Conservation (phyloP, 2,797 vertebrate species). For the Orestias chungarensis region DNA sequence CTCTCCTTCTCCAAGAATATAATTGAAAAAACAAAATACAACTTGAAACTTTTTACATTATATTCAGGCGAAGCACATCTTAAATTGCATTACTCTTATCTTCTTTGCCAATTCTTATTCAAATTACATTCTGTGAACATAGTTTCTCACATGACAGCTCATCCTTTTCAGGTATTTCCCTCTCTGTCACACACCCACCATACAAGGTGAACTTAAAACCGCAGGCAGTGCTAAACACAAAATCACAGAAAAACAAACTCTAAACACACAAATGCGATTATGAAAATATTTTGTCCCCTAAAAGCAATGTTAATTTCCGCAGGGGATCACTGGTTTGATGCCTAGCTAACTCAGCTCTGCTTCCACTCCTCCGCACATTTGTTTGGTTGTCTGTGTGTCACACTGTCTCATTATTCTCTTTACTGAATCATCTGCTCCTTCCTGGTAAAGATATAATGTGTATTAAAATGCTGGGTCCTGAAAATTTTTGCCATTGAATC, state of each 20-base stretch:
- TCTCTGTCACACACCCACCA: conserved; percentile 20
- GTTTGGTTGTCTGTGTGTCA: background rate
- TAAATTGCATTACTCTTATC: conserved; percentile 9
- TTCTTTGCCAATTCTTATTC: background rate
- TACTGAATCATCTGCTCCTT: background rate
- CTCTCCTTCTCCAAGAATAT: background rate
- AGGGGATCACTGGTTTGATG: conserved; percentile 35
- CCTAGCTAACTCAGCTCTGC: conserved; percentile 30
- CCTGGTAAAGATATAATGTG: conserved; percentile 4
- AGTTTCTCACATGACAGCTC: conserved; percentile 11
- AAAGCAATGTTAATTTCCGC: conserved; percentile 27
- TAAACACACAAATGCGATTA: conserved; percentile 9
- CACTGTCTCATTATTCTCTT: conserved; percentile 20
- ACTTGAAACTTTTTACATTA: background rate
- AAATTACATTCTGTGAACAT: conserved; percentile 8
- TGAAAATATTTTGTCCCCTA: conserved; percentile 20
- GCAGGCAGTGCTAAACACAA: conserved; percentile 2
- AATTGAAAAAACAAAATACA: background rate
- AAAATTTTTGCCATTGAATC: conserved; percentile 14
- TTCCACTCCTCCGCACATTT: conserved; percentile 23
- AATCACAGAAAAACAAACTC: background rate
- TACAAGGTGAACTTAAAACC: conserved; percentile 23
- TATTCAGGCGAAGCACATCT: background rate
- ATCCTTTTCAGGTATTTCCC: background rate
- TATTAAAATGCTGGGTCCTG: conserved; percentile 3